Conservation (phyloP, 2,888 invertebrate genomes). For the Leptopilina syphax region DNA sequence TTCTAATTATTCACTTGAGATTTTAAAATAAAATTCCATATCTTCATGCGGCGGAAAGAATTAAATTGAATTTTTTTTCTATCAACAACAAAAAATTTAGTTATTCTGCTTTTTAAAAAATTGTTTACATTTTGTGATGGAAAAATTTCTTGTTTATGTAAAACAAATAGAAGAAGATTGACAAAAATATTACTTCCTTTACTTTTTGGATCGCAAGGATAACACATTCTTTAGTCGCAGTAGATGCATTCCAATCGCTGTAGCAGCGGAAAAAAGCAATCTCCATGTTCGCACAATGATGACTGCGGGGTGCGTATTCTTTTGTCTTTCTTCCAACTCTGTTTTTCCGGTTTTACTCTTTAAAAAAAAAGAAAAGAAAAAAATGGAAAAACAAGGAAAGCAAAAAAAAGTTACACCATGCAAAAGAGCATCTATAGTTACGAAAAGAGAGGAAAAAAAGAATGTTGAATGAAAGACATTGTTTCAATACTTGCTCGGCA, state of each 20-base stretch:
- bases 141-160: too few species aligned
- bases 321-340: constrained; percentile 30
- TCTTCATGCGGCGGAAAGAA: too few species aligned
- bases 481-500: constrained; percentile 15
- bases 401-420: neutral
- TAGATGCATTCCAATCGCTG: constrained; percentile 35
- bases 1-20: too few species aligned
- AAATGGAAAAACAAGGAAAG: neutral
- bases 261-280: constrained; percentile 38
- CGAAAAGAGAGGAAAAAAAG: neutral
- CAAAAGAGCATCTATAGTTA: constrained; percentile 2
- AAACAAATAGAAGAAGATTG: neutral
- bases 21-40: too few species aligned
- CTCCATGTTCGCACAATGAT: constrained; percentile 34
- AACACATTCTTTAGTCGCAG: constrained; percentile 13
- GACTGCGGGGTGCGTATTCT: constrained; percentile 34
- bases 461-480: neutral
- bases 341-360: constrained; percentile 35
- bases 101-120: too few species aligned
- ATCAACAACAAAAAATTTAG: too few species aligned
- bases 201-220: constrained; percentile 10
- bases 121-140: too few species aligned
- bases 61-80: too few species aligned
- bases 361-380: neutral
- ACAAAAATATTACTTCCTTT: neutral